These are phyloP conservation scores for Mustela nigripes DNA, from an alignment of 2,113 vertebrate species.

Conservation along the genomic window DNA sequence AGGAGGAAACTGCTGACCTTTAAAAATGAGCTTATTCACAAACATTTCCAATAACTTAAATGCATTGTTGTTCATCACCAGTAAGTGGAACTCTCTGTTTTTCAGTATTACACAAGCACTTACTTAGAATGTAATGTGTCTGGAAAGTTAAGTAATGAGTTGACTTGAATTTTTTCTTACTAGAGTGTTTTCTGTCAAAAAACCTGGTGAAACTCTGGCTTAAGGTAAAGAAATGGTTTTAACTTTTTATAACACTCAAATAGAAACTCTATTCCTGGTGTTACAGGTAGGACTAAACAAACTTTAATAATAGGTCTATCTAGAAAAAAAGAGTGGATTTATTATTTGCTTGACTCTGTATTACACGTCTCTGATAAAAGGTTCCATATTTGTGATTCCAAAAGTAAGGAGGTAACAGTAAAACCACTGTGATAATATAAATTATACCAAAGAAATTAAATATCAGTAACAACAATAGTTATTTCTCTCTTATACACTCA, in stretches of 20 bases:
- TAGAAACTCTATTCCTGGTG: not conserved
- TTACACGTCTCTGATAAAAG: not conserved
- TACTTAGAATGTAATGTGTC: not conserved
- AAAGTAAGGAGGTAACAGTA: conserved; percentile 17
- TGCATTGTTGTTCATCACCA: conserved; percentile 1
- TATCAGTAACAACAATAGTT: conserved; percentile 5
- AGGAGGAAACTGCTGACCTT: not conserved
- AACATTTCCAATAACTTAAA: conserved; percentile 62
- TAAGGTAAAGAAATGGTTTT: not conserved
- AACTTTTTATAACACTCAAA: conserved; percentile 29
- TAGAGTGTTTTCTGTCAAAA: not conserved
- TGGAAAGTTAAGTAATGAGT: not conserved
- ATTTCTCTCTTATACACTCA: not conserved
- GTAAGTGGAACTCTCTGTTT: not conserved
- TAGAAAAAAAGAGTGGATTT: conserved; percentile 14
- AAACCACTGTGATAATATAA: not conserved
- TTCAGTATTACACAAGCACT: not conserved
- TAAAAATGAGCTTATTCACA: conserved; percentile 60
- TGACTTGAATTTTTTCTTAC: not conserved
- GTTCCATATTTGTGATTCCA: conserved; percentile 27
- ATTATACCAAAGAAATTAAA: not conserved
- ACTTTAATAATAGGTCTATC: not conserved
- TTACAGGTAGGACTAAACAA: not conserved
- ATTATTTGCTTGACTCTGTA: not conserved
- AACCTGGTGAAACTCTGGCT: not conserved